phyloP scores from a whole-genome alignment of 2,113 vertebrate genomes.

The Pomatostomus ruficeps region DNA sequence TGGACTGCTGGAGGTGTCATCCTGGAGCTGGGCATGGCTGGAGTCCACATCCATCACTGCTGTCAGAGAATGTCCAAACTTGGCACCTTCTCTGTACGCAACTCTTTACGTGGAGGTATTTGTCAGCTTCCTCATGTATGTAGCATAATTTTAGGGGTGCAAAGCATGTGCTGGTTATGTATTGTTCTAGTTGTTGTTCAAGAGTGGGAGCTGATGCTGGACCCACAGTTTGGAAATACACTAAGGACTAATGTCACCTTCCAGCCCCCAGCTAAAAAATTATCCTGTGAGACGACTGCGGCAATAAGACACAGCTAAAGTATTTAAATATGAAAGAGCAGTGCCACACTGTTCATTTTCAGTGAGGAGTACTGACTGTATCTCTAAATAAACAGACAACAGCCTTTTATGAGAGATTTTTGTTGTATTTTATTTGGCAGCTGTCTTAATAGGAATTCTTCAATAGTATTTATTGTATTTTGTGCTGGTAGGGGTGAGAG shows the following conservation, averaged over 20 bases:
- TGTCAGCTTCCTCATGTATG: not conserved
- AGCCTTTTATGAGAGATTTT: conserved; percentile 40
- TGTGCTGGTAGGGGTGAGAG: conserved; percentile 28
- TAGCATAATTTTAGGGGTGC: not conserved
- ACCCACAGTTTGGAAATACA: not conserved
- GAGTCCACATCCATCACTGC: not conserved
- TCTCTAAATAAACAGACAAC: conserved; percentile 36
- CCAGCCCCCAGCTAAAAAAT: not conserved
- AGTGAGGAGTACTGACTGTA: not conserved
- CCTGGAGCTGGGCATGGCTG: not conserved
- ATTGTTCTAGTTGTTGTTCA: not conserved
- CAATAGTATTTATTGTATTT: conserved; percentile 35
- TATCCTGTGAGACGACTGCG: not conserved
- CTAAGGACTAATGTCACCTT: not conserved
- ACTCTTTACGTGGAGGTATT: not conserved
- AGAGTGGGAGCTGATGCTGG: not conserved
- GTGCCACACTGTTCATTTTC: conserved; percentile 12
- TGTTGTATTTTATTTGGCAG: conserved; percentile 45
- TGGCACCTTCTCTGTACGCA: not conserved
- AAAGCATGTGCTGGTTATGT: rapidly evolving
- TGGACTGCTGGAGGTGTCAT: not conserved
- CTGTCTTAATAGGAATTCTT: conserved; percentile 42
- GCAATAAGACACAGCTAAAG: not conserved
- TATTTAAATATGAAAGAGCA: conserved; percentile 6
- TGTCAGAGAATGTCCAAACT: not conserved